phyloP scores from a whole-genome alignment of 2,113 vertebrate genomes.

The Amblyornis subalaris region DNA sequence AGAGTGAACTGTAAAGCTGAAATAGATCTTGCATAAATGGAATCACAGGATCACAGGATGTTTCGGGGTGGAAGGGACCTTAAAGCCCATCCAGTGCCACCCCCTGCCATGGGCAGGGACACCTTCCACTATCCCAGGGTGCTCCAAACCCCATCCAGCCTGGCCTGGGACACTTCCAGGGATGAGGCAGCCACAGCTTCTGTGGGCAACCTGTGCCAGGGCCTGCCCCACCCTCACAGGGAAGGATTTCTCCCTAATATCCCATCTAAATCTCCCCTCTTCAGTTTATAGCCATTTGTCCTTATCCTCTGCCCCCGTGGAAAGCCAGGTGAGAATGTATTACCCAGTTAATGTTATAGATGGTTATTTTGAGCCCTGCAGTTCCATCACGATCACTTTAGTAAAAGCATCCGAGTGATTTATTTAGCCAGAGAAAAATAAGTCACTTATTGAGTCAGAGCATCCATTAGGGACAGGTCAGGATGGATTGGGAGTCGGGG shows the following conservation, averaged over 20 bases:
- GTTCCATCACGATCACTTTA: accelerated
- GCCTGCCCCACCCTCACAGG: background rate
- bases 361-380: background rate
- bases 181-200: background rate
- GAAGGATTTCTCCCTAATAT: background rate
- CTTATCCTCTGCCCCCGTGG: background rate
- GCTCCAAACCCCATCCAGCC: background rate
- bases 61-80: background rate
- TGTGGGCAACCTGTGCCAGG: background rate
- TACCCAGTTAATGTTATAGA: accelerated
- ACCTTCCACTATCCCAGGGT: background rate
- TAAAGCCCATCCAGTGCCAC: background rate
- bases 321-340: background rate
- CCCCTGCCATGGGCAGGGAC: background rate
- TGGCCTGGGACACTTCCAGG: background rate
- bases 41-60: background rate
- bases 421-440: background rate
- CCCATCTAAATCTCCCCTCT: background rate
- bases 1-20: background rate
- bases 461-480: accelerated
- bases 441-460: background rate
- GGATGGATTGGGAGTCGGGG: accelerated
- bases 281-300: background rate
- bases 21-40: background rate
- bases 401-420: background rate